A percentile compares a stretch with the other conserved stretches of the same genome.
These are phyloP conservation scores for Drosophila virilis DNA, from an alignment of 1,140 invertebrate genomes.

Conservation along the genomic window DNA sequence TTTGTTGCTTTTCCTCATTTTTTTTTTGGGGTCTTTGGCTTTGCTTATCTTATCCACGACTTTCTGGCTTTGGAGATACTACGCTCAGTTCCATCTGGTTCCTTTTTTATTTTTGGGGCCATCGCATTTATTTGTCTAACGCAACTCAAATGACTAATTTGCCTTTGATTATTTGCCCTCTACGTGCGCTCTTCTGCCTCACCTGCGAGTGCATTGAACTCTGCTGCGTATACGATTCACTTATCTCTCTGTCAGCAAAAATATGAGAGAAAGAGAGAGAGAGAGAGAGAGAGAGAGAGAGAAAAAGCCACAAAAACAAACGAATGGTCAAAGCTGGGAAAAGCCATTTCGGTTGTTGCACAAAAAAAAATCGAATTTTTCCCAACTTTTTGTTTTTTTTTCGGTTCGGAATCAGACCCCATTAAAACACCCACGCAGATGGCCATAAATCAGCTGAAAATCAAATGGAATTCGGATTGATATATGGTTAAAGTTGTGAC, in stretches of 20 bases:
- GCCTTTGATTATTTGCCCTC: conserved; percentile 37
- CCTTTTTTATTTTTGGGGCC: conserved; percentile 18
- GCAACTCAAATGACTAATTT: conserved; percentile 46
- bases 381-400: neutral
- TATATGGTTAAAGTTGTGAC: neutral
- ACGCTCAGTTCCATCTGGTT: neutral
- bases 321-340: conserved; percentile 13
- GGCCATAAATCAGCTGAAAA: conserved; percentile 36
- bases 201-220: conserved; percentile 46
- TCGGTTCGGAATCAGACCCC: neutral
- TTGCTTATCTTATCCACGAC: conserved; percentile 48
- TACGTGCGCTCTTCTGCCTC: conserved; percentile 5
- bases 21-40: conserved; percentile 34
- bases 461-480: conserved; percentile 15
- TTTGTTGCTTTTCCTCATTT: neutral
- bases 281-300: no score
- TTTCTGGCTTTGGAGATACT: conserved; percentile 2
- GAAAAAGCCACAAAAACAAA: neutral
- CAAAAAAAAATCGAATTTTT: neutral
- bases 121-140: conserved; percentile 30
- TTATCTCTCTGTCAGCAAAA: conserved; percentile 24
- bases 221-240: neutral
- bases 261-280: no score
- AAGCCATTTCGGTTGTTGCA: conserved; percentile 10
- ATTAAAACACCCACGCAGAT: neutral